Percentiles rank a stretch among this genome's conserved stretches.
Conservation (phyloP, 2,797 vertebrate genomes). For the Crocidura indochinensis region DNA sequence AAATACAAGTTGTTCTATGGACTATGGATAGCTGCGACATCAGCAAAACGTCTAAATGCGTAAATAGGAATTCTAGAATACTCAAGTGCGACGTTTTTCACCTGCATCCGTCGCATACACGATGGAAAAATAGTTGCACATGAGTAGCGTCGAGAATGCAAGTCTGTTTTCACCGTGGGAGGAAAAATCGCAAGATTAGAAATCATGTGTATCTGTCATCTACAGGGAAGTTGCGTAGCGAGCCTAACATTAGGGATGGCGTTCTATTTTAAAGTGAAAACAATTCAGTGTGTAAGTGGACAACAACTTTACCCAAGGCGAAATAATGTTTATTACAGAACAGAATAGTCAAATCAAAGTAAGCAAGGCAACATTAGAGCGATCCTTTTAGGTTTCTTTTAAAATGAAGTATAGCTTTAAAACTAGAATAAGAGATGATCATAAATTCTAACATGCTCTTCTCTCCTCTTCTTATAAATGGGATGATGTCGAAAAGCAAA, state of each 20-base stretch:
- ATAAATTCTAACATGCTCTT: constrained; percentile 88
- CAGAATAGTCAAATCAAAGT: constrained; percentile 87
- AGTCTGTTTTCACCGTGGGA: constrained; percentile 89
- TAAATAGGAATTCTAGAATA: constrained; percentile 87
- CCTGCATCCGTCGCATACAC: constrained; percentile 86
- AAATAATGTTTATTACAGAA: constrained; percentile 92
- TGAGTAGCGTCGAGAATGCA: constrained; percentile 88
- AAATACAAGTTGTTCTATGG: constrained; percentile 88
- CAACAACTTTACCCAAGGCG: constrained; percentile 88
- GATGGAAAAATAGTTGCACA: constrained; percentile 90
- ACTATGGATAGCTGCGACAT: constrained; percentile 87
- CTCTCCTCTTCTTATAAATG: constrained; percentile 93
- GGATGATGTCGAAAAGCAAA: constrained; percentile 97
- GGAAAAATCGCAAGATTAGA: constrained; percentile 84
- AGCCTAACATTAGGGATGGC: constrained; percentile 79
- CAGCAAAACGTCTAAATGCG: constrained; percentile 87
- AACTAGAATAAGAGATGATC: constrained; percentile 87
- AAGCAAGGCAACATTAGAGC: constrained; percentile 90
- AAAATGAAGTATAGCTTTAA: constrained; percentile 87
- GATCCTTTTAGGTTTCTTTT: constrained; percentile 88
- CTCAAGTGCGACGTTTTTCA: constrained; percentile 87
- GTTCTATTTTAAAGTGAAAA: constrained; percentile 87
- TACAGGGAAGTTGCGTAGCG: constrained; percentile 86
- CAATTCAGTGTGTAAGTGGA: constrained; percentile 88
- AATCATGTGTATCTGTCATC: constrained; percentile 83